Evolutionary conservation across 1,140 invertebrate species (phyloP).

Genomic region (Chionoecetes opilio): DNA sequence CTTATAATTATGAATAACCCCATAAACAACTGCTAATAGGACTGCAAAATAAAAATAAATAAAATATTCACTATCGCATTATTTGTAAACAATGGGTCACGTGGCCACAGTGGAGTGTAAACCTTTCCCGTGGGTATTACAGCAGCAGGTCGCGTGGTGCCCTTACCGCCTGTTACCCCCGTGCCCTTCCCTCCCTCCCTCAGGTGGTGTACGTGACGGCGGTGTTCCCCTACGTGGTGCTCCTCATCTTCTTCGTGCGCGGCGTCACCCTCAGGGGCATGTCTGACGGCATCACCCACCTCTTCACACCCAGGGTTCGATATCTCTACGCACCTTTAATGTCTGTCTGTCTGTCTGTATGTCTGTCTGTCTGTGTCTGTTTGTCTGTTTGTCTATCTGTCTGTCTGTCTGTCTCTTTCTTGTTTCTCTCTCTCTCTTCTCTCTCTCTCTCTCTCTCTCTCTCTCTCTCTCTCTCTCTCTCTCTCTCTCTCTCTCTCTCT

Average conservation of each 20-base stretch:
- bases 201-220: conserved; percentile 98
- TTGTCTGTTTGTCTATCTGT: background rate
- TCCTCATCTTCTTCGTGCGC: conserved; percentile 96
- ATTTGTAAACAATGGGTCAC: too few relatives aligned
- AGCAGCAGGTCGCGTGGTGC: too few relatives aligned
- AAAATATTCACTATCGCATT: too few relatives aligned
- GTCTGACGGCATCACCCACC: conserved; percentile 93
- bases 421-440: background rate
- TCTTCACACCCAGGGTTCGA: conserved; percentile 94
- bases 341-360: background rate
- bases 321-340: background rate
- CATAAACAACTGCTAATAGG: too few relatives aligned
- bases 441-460: background rate
- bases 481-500: background rate
- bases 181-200: conserved; percentile 70
- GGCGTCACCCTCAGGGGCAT: conserved; percentile 95
- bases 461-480: conserved; percentile 12
- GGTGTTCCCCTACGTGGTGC: conserved; percentile 96
- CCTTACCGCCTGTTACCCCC: too few relatives aligned
- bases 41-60: too few relatives aligned
- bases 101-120: too few relatives aligned
- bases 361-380: background rate
- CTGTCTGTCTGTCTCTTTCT: background rate
- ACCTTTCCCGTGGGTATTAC: too few relatives aligned
- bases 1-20: too few relatives aligned